These are phyloP conservation scores for Hirtodrosophila histrioides DNA, from an alignment of 2,888 invertebrate species.

Conservation along the genomic window DNA sequence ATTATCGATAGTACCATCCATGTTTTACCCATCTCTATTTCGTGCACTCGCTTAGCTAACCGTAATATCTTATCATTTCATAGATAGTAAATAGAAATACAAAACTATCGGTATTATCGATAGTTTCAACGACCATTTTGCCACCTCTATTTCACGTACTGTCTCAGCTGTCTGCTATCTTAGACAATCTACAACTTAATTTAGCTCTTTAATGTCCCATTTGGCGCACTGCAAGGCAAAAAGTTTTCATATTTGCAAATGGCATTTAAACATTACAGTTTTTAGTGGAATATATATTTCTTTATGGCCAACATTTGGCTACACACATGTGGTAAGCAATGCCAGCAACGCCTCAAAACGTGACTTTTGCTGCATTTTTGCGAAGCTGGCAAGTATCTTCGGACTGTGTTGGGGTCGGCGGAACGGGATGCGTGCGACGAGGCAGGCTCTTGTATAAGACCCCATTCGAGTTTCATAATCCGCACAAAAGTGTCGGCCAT, in stretches of 20 bases:
- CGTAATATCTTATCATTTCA: no score
- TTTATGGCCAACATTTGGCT: constrained; percentile 51
- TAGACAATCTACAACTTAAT: constrained; percentile 32
- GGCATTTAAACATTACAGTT: constrained; percentile 45
- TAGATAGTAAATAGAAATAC: no score
- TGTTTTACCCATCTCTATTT: no score
- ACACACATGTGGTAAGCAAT: constrained; percentile 20
- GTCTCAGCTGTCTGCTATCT: constrained; percentile 28
- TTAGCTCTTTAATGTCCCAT: constrained; percentile 30
- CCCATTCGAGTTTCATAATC: constrained; percentile 65
- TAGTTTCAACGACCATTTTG: no score
- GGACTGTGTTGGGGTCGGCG: background rate
- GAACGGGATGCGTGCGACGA: background rate
- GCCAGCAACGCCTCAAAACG: constrained; percentile 50
- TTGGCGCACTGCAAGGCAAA: constrained; percentile 26
- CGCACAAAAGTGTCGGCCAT: constrained; percentile 60
- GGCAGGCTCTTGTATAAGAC: constrained; percentile 65
- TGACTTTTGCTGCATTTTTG: constrained; percentile 77
- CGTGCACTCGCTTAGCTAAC: no score
- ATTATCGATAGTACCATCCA: no score
- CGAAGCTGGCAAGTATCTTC: constrained; percentile 19
- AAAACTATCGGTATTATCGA: no score
- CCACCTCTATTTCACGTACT: no score
- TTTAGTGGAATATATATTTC: constrained; percentile 25
- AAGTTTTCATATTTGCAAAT: constrained; percentile 47